Base-by-base conservation (phyloP, 1,140 invertebrate species). In the Choristoneura fumiferana region DNA sequence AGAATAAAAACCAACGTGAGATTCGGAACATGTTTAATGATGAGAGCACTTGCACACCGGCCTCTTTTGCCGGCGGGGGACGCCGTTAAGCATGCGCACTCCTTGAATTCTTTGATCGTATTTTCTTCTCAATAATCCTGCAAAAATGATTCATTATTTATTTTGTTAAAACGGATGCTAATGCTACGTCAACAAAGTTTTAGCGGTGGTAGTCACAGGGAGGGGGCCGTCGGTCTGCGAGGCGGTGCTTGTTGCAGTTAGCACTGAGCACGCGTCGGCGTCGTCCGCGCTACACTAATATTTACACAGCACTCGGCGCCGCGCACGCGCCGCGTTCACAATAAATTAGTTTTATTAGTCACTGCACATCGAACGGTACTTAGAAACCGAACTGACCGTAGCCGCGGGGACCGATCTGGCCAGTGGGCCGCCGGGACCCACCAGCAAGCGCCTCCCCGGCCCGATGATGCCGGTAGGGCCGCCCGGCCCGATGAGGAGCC, bases 371-470 rank as follows among this genome's bases (percentile, higher is more conserved):
- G 38, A 18, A 40, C 22, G 54, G 53, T 40, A 58, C 39, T 65
- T 43, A 93, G 75, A 64, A 92, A 81, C 33, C 91, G 80, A 65
- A 78, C n/a, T 40, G 55, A 17, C 56, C 35, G 55, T 58, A 71
- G 53, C 63, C 56, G 33, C 65, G 69, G 0, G 80, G 81, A 0
- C 91, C 91, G 36, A 91, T 89, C 12, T 86, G 76, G 1, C 91
- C 91, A 0, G 89, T 91, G 5, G 91, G 18, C 91, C 91, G 1
- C 89, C 87, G 1, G 92, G 92, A 2, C 92, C 92, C 0, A 91
- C 90, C 0, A 93, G 74, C 4, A 92, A 69, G 3, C 37, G 55
- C 37, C 71, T 58, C 0, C 91, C 90, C 0, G 71, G 71, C 0
- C 71, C 74, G 14, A 91, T 89, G 9, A 86, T 78, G 2, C 90